phyloP scores from a whole-genome alignment of 2,113 vertebrate genomes.

The Charina bottae region DNA sequence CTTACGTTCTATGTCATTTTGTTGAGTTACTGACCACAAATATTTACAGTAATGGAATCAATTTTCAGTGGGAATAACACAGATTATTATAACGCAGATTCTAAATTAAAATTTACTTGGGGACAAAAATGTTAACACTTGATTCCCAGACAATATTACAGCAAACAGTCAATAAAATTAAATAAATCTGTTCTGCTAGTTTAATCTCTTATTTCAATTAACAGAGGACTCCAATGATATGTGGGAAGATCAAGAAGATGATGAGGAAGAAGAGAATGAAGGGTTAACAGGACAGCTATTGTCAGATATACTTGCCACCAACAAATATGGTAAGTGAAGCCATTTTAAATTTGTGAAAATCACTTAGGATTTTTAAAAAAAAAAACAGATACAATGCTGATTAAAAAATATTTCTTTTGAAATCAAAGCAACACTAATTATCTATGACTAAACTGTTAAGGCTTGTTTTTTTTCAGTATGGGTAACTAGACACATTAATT shows the following conservation, averaged over 20 bases:
- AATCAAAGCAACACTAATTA: not conserved
- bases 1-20: not conserved
- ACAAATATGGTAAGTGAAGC: constrained; percentile 89
- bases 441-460: not conserved
- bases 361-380: not conserved
- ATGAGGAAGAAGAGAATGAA: constrained; percentile 88
- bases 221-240: constrained; percentile 89
- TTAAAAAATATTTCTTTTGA: not conserved
- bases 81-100: not conserved
- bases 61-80: not conserved
- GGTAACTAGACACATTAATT: not conserved
- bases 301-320: constrained; percentile 93
- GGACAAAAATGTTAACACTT: not conserved
- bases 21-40: not conserved
- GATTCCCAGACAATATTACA: not conserved
- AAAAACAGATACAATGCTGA: not conserved
- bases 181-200: not conserved
- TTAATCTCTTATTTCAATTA: constrained; percentile 29
- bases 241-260: constrained; percentile 94
- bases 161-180: not conserved
- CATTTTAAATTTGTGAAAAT: constrained; percentile 4
- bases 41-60: not conserved
- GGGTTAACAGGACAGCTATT: constrained; percentile 91
- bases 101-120: not conserved
- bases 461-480: not conserved